Conservation (phyloP, 2,888 invertebrate species). For the Flexamia atlantica region DNA sequence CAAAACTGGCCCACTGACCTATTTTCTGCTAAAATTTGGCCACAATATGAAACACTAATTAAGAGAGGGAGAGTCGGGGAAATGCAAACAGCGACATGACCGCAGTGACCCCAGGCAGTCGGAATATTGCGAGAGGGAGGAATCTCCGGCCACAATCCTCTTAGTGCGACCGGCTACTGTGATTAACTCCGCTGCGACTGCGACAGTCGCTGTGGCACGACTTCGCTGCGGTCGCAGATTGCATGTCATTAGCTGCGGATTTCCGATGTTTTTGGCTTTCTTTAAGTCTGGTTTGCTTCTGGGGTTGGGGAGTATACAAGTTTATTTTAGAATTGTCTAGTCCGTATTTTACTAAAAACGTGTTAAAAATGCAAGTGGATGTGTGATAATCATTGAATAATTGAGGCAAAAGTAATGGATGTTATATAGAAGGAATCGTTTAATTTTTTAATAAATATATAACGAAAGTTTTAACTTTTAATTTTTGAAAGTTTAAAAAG, state of each 20-base stretch:
- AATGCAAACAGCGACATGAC: constrained; percentile 24
- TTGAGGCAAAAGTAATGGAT: too few relatives aligned
- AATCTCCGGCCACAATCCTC: constrained; percentile 8
- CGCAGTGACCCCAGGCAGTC: constrained; percentile 20
- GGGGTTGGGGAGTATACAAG: too few relatives aligned
- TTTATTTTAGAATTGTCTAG: too few relatives aligned
- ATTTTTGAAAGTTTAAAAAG: too few relatives aligned
- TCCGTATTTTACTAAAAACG: too few relatives aligned
- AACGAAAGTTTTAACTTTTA: too few relatives aligned
- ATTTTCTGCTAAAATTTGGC: not conserved
- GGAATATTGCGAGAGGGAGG: not conserved
- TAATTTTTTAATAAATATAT: too few relatives aligned
- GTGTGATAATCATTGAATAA: too few relatives aligned
- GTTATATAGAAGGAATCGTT: too few relatives aligned
- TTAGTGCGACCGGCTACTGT: not conserved
- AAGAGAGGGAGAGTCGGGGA: not conserved
- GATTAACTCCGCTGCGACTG: constrained; percentile 2
- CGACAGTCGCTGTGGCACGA: not conserved
- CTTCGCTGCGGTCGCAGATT: constrained; percentile 4
- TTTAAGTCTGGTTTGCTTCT: too few relatives aligned
- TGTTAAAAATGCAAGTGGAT: too few relatives aligned
- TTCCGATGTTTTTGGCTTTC: not conserved
- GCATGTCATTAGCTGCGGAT: not conserved
- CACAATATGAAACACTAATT: constrained; percentile 16
- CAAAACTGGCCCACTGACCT: constrained; percentile 32